Evolutionary conservation across 1,140 invertebrate genomes (phyloP), one percentile per base, ranked within the genome.

Genomic region (Megalonaias nervosa): DNA sequence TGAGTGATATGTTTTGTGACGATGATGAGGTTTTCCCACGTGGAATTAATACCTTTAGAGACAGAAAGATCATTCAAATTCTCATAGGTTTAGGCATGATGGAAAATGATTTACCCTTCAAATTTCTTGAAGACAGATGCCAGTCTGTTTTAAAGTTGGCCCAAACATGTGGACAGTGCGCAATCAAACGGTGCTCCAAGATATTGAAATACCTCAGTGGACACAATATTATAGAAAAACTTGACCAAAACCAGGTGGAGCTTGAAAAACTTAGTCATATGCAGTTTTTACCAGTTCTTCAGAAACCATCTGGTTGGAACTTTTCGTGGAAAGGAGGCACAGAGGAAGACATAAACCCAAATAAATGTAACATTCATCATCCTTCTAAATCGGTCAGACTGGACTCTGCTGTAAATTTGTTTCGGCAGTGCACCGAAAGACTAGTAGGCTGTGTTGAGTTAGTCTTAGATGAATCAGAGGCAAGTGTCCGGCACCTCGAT

Each of bases 81-180:
- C 62, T 85, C 15, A 16, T 38, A 17, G 16, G 61, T 4, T 56
- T 83, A n/a, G 82, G 82, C 23, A 81, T 85, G 80, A 71, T 75
- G 21, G 77, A 26, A 60, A 23, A 78, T 60, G 48, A 71, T 15
- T 13, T 85, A 56, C 38, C 56, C 15, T 65, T 71, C 55, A 64
- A 84, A 17, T 48, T 75, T 56, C 26, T 85, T 26, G 16, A 67
- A 57, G 65, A 76, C 21, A 73, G 81, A 60, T 64, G 69, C 15
- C 61, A 38, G 19, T 74, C 69, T 23, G 64, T 82, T 55, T 5
- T 17, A 26, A 56, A 60, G 3, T 1, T 80, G 61, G 60, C 26
- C 5, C 16, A 61, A 69, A 61, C 17, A 9, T 72, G 78, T 38
- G 14, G 15, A 11, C 16, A 56, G 4, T 68, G 80, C 38, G 74